Evolutionary conservation across 2,888 invertebrate genomes (phyloP).

Genomic region (Camponotus fellah): DNA sequence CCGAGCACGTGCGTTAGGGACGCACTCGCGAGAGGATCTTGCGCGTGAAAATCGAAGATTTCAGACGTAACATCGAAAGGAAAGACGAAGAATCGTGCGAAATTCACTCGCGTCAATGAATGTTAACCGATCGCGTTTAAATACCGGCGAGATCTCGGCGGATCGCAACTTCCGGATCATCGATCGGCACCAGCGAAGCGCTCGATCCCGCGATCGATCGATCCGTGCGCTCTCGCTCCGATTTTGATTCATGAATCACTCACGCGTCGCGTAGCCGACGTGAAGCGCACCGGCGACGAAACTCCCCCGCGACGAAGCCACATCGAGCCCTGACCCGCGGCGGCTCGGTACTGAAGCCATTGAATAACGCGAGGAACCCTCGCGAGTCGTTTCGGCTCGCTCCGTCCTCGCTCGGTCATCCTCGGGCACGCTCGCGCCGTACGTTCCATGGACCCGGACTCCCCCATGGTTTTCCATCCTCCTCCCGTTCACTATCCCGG

Average conservation of each 20-base stretch:
- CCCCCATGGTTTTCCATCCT: conserved; percentile 7
- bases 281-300: conserved; percentile 29
- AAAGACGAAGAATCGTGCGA: not conserved
- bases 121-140: not conserved
- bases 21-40: not conserved
- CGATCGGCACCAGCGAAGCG: conserved; percentile 8
- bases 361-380: conserved; percentile 78
- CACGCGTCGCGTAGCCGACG: conserved; percentile 42
- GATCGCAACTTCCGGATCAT: conserved; percentile 24
- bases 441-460: conserved; percentile 39
- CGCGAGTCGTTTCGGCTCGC: conserved; percentile 75
- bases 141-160: not conserved
- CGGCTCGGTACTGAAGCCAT: conserved; percentile 85
- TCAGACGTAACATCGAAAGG: not conserved
- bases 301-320: conserved; percentile 63
- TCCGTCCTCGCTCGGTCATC: conserved; percentile 71
- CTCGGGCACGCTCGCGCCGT: conserved; percentile 71
- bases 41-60: not conserved
- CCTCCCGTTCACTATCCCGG: conserved; percentile 34
- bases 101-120: conserved; percentile 6
- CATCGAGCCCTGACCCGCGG: conserved; percentile 83
- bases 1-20: conserved; percentile 25
- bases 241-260: conserved; percentile 67
- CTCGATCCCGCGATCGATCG: not conserved
- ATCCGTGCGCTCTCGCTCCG: conserved; percentile 11